A percentile compares a stretch with the other conserved stretches of the same genome.
phyloP scores from a whole-genome alignment of 2,113 vertebrate genomes.

The Pelecanus crispus region DNA sequence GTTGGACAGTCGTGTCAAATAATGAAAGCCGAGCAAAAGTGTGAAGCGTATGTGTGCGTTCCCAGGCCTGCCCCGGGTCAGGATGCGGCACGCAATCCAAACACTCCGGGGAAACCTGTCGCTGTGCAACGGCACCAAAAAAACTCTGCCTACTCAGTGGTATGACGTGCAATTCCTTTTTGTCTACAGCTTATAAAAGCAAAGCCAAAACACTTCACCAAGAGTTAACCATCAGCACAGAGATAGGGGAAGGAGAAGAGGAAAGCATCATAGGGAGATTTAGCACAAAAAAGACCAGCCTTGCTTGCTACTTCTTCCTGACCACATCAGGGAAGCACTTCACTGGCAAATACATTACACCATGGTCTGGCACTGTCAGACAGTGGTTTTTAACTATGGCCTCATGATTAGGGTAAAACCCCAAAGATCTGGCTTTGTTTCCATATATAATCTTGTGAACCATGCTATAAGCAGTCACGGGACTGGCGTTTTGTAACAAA shows the following conservation, averaged over 20 bases:
- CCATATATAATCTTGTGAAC: background rate
- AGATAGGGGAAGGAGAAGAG: background rate
- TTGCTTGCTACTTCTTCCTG: background rate
- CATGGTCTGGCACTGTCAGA: background rate
- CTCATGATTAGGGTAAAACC: background rate
- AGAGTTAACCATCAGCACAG: background rate
- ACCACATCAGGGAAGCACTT: background rate
- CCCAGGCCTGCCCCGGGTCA: background rate
- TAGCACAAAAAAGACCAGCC: background rate
- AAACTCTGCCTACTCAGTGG: background rate
- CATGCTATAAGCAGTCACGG: background rate
- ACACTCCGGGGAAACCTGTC: background rate
- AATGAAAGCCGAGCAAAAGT: background rate
- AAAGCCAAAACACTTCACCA: background rate
- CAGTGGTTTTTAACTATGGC: background rate
- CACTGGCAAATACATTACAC: background rate
- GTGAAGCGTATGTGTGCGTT: rapidly evolving
- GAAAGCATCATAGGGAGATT: background rate
- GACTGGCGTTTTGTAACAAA: background rate
- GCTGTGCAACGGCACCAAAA: background rate
- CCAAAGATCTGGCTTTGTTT: background rate
- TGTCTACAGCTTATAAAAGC: background rate
- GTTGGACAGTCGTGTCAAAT: background rate
- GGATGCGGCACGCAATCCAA: rapidly evolving
- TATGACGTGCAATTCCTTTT: background rate